Evolutionary conservation across 2,888 invertebrate species (phyloP).

Genomic region (Gastracanthus pulcherrimus): DNA sequence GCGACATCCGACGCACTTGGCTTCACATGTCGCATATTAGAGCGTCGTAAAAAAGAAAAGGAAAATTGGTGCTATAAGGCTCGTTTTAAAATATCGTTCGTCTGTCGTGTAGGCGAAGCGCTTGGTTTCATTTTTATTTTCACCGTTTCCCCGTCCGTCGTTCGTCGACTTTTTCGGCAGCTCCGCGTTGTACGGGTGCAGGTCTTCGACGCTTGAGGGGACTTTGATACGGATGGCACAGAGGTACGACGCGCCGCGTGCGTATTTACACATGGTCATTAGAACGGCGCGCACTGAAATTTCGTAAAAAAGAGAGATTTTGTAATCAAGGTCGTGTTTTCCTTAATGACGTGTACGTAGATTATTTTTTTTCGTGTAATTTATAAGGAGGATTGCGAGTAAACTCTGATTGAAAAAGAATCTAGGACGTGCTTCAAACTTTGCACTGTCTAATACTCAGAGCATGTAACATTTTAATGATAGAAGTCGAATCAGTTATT

Average conservation of each 20-base stretch:
- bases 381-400: neutral
- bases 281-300: neutral
- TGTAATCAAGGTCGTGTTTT: constrained; percentile 13
- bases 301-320: constrained; percentile 24
- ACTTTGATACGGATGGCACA: no score
- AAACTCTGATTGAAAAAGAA: neutral
- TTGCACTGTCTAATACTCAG: no score
- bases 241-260: no score
- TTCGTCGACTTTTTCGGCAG: neutral
- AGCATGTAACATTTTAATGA: no score
- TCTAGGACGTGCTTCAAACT: neutral
- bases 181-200: no score
- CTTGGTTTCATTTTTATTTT: neutral
- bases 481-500: no score
- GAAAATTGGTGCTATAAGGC: constrained; percentile 27
- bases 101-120: no score
- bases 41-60: constrained; percentile 36
- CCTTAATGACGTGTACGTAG: neutral
- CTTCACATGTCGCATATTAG: constrained; percentile 56
- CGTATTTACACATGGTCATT: no score
- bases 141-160: neutral
- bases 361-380: neutral
- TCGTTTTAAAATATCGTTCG: neutral
- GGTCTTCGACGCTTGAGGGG: no score
- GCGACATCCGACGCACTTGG: constrained; percentile 56